Evolutionary conservation across 2,888 invertebrate species (phyloP).

Genomic region (Ectemnius continuus): DNA sequence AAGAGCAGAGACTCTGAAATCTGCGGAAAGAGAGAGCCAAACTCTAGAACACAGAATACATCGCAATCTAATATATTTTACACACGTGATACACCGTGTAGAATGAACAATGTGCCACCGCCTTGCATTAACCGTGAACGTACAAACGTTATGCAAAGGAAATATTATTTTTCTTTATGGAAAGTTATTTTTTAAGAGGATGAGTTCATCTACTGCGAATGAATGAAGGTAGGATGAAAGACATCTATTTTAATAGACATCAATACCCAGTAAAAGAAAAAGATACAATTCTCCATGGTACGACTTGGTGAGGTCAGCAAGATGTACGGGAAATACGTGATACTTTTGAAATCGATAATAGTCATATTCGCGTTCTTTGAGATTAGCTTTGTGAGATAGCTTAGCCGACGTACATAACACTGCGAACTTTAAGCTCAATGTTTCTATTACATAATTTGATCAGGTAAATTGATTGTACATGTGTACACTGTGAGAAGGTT

Average conservation of each 20-base stretch:
- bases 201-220: constrained; percentile 39
- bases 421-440: constrained; percentile 63
- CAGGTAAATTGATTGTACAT: constrained; percentile 38
- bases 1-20: constrained; percentile 15
- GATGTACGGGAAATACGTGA: constrained; percentile 49
- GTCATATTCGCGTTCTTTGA: constrained; percentile 59
- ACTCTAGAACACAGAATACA: constrained; percentile 15
- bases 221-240: constrained; percentile 50
- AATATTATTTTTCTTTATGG: constrained; percentile 65
- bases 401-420: constrained; percentile 44
- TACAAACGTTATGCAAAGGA: constrained; percentile 65
- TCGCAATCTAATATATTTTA: constrained; percentile 61
- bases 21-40: constrained; percentile 9
- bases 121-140: constrained; percentile 68
- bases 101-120: constrained; percentile 64
- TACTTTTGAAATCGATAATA: constrained; percentile 59
- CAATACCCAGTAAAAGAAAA: constrained; percentile 50
- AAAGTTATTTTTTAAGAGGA: constrained; percentile 65
- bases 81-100: constrained; percentile 61
- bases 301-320: constrained; percentile 50
- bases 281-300: constrained; percentile 41
- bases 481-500: constrained; percentile 49
- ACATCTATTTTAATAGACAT: constrained; percentile 67
- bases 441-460: constrained; percentile 50
- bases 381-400: constrained; percentile 66